Evolutionary conservation across 2,888 invertebrate genomes (phyloP).

Genomic region (Ochropleura leucogaster): DNA sequence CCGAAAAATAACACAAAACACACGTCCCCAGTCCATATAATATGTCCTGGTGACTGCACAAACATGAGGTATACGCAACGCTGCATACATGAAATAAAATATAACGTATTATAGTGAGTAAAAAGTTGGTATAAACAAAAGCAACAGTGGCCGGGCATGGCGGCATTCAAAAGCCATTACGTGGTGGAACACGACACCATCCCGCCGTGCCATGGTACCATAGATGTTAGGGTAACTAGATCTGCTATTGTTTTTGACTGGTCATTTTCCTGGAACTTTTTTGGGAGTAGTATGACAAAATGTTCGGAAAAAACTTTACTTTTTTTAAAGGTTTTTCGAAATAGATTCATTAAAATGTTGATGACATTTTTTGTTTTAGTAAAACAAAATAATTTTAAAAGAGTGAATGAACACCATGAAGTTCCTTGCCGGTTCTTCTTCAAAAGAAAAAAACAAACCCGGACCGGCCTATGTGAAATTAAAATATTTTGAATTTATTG

Average conservation of each 20-base stretch:
- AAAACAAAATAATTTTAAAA: no score
- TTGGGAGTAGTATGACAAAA: neutral
- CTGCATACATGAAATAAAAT: conserved; percentile 34
- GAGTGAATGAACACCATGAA: no score
- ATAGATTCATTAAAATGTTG: neutral
- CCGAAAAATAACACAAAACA: neutral
- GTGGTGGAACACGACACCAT: conserved; percentile 63
- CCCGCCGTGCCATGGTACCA: conserved; percentile 29
- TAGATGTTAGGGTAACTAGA: conserved; percentile 28
- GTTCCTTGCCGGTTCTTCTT: no score
- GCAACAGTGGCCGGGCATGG: conserved; percentile 58
- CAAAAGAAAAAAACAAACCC: no score
- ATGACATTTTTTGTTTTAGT: neutral
- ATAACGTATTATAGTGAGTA: conserved; percentile 20
- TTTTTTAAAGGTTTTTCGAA: neutral
- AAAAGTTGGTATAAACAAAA: conserved; percentile 61
- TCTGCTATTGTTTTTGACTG: conserved; percentile 22
- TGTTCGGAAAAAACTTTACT: neutral
- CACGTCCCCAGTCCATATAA: neutral
- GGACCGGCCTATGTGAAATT: no score
- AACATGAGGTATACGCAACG: conserved; percentile 9
- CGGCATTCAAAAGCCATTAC: conserved; percentile 73
- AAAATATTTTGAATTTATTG: neutral
- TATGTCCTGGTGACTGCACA: neutral
- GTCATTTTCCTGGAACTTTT: neutral